A percentile compares a stretch with the other conserved stretches of the same genome.
Evolutionary conservation across 2,888 invertebrate species (phyloP).

Genomic region (Coecobrya sp.): DNA sequence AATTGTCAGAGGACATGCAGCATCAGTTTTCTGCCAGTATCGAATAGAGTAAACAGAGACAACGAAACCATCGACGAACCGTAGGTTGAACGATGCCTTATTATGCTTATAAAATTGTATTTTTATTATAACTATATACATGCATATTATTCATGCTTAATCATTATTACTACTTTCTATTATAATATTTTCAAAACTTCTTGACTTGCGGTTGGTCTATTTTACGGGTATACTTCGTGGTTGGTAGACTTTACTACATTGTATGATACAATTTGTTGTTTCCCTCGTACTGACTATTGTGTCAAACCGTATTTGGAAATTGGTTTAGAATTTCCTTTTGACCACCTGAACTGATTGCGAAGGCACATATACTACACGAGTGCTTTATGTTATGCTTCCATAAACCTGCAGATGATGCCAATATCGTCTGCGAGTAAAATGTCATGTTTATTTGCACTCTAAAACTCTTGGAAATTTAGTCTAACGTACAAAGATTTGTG

Average conservation of each 20-base stretch:
- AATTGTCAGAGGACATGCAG: constrained; percentile 71
- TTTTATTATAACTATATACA: background rate
- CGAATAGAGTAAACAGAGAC: background rate
- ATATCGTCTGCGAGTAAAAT: background rate
- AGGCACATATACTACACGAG: background rate
- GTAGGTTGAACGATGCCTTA: background rate
- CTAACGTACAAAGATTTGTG: background rate
- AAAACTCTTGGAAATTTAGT: background rate
- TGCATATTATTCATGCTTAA: background rate
- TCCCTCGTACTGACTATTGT: constrained; percentile 65
- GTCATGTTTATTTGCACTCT: background rate
- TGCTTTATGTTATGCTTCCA: too few relatives aligned
- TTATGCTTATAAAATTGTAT: background rate
- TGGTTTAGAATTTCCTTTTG: constrained; percentile 81
- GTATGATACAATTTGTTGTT: constrained; percentile 11
- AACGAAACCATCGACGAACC: background rate
- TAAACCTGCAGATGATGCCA: constrained; percentile 6
- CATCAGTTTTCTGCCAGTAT: background rate
- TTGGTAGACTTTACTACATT: constrained; percentile 71
- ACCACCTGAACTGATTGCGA: constrained; percentile 64
- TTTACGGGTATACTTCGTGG: constrained; percentile 58
- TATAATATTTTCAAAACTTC: constrained; percentile 14
- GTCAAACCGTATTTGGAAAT: constrained; percentile 83
- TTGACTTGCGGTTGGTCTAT: constrained; percentile 56
- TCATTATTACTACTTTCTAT: constrained; percentile 4